Evolutionary conservation across 2,113 vertebrate species (phyloP).

Genomic region (Trochalopteron elliotii): DNA sequence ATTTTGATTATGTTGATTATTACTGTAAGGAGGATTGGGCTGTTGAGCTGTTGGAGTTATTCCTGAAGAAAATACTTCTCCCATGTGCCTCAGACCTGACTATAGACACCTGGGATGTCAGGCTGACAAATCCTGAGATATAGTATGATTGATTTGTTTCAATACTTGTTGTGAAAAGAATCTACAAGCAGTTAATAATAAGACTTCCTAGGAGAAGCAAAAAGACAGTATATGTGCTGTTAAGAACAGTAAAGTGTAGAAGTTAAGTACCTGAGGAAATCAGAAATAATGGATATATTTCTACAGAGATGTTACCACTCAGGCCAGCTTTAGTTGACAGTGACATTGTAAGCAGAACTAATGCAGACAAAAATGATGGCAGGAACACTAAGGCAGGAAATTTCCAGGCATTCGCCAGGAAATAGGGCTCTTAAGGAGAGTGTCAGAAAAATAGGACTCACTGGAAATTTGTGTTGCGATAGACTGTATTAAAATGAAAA

Average conservation of each 20-base stretch:
- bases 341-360: neutral
- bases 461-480: neutral
- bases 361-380: fast-evolving
- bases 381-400: neutral
- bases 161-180: neutral
- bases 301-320: neutral
- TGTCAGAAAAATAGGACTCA: neutral
- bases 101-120: neutral
- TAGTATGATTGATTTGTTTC: neutral
- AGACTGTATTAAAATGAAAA: neutral
- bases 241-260: neutral
- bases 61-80: neutral
- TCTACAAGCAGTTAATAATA: neutral
- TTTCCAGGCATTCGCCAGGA: neutral
- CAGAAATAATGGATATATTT: neutral
- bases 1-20: neutral
- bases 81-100: neutral
- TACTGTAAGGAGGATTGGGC: neutral
- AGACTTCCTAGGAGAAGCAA: neutral
- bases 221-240: neutral
- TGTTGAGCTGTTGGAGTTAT: neutral
- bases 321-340: neutral
- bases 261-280: neutral
- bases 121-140: neutral
- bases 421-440: neutral